Conservation (phyloP, 35 echinoderm and acorn worm species). For the Ptychodera flava region DNA sequence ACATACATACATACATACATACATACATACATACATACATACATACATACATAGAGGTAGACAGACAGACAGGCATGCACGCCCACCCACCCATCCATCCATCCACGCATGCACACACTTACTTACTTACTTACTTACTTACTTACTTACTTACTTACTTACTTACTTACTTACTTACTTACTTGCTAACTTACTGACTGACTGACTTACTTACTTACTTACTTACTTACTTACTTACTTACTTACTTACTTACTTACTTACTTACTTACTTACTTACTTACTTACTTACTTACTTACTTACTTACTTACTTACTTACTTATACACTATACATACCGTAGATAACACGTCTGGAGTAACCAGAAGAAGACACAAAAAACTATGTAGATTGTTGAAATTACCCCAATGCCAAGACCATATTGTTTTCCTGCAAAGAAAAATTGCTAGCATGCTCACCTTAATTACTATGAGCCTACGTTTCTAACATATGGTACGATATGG, state of each 20-base stretch:
- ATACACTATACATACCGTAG: too few relatives aligned
- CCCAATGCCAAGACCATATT: too few relatives aligned
- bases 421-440: too few relatives aligned
- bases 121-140: background rate
- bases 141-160: background rate
- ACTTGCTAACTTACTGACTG: background rate
- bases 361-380: too few relatives aligned
- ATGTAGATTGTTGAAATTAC: too few relatives aligned
- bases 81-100: background rate
- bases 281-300: conserved; percentile 2
- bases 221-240: background rate
- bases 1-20: conserved; percentile 2
- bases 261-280: conserved; percentile 2
- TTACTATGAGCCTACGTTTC: too few relatives aligned
- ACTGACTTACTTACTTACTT: background rate
- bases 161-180: background rate
- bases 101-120: background rate
- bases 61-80: background rate
- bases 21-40: conserved; percentile 2
- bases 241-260: background rate
- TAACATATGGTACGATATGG: too few relatives aligned
- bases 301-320: too few relatives aligned
- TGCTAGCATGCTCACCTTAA: too few relatives aligned
- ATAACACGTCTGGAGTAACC: too few relatives aligned
- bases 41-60: background rate